A percentile compares a stretch with the other conserved stretches of the same genome.
Conservation (phyloP, 2,113 vertebrate genomes). For the Nothobranchius furzeri region DNA sequence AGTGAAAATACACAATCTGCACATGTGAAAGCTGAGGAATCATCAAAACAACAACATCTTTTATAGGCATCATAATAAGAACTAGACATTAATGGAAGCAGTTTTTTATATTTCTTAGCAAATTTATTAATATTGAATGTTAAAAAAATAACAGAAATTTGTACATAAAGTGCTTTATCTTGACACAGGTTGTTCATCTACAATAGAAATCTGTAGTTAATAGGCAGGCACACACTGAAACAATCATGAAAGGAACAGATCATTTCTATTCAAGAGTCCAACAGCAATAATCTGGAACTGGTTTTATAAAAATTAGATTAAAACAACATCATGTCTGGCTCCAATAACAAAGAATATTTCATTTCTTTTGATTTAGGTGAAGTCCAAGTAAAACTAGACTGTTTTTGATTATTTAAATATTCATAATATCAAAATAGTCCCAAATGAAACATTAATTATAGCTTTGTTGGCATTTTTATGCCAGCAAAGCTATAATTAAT, state of each 20-base stretch:
- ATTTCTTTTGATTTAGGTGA: slow-evolving; percentile 1
- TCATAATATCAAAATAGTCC: slow-evolving; percentile 7
- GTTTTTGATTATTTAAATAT: background rate
- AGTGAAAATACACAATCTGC: no score
- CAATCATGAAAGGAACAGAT: slow-evolving; percentile 12
- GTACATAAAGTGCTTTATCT: slow-evolving; percentile 54
- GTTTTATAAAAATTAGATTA: slow-evolving; percentile 12
- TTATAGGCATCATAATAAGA: slow-evolving; percentile 36
- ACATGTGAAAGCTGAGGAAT: no score
- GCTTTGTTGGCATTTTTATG: slow-evolving; percentile 25
- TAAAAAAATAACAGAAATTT: slow-evolving; percentile 16
- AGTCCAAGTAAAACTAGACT: background rate
- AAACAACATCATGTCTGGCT: background rate
- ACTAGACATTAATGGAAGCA: slow-evolving; percentile 1
- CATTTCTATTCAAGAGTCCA: slow-evolving; percentile 11
- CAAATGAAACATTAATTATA: slow-evolving; percentile 11
- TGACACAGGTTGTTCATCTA: slow-evolving; percentile 16
- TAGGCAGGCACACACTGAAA: slow-evolving; percentile 12
- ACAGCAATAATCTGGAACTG: background rate
- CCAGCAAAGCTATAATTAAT: background rate
- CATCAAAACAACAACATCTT: background rate
- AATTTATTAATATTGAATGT: slow-evolving; percentile 34
- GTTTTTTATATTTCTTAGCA: slow-evolving; percentile 20
- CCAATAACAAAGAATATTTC: background rate
- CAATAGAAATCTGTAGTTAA: background rate